Evolutionary conservation across 2,888 invertebrate genomes (phyloP).

Genomic region (Mimachlamys varia): DNA sequence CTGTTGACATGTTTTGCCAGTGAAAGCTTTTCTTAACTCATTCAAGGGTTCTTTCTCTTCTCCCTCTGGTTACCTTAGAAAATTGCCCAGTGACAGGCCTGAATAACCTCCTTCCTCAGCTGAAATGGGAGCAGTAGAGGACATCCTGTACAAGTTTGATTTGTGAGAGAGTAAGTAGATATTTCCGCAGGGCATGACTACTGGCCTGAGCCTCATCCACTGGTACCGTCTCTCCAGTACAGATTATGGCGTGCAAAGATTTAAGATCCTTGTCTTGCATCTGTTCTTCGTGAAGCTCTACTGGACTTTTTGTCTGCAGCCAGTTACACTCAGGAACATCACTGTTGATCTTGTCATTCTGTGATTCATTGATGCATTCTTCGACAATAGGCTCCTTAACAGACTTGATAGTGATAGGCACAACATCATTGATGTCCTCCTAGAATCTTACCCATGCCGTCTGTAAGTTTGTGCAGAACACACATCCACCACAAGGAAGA

Average conservation of each 20-base stretch:
- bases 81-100: neutral
- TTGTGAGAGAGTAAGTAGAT: neutral
- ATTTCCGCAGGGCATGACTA: neutral
- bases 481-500: neutral
- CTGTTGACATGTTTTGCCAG: neutral
- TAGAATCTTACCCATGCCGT: neutral
- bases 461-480: neutral
- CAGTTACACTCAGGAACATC: neutral
- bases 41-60: neutral
- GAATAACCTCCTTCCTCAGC: neutral
- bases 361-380: neutral
- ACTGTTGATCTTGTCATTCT: neutral
- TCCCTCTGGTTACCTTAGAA: neutral
- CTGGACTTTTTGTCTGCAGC: neutral
- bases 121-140: neutral
- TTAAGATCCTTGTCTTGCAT: neutral
- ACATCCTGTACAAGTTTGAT: neutral
- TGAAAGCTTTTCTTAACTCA: neutral
- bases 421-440: neutral
- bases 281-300: neutral
- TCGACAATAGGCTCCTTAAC: neutral
- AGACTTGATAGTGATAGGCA: neutral
- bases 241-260: neutral
- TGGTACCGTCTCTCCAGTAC: neutral
- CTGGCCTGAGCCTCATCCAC: neutral